These are phyloP conservation scores for roundworm (Caenorhabditis elegans) DNA, from an alignment of 1,140 invertebrate species.

Conservation along the genomic window WBcel235 BX284606.5:738501-739000, in stretches of 20 bases:
- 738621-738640: too few relatives aligned
- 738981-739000: background rate
- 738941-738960: too few relatives aligned
- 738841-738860: too few relatives aligned
- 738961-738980: background rate
- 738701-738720: background rate
- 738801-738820: too few relatives aligned
- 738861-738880: too few relatives aligned
- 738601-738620: too few relatives aligned
- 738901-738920: too few relatives aligned
- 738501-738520: background rate
- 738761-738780: constrained; percentile 16
- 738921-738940: too few relatives aligned
- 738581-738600: too few relatives aligned
- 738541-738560: background rate
- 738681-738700: background rate
- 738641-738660: background rate
- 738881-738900: too few relatives aligned
- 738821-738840: too few relatives aligned
- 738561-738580: background rate
- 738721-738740: background rate
- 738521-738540: background rate
- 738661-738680: background rate
- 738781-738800: too few relatives aligned
- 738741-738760: background rate